Evolutionary conservation across 2,888 invertebrate genomes (phyloP), one percentile per base, ranked within the genome.

Genomic region (Hyposoter didymator): DNA sequence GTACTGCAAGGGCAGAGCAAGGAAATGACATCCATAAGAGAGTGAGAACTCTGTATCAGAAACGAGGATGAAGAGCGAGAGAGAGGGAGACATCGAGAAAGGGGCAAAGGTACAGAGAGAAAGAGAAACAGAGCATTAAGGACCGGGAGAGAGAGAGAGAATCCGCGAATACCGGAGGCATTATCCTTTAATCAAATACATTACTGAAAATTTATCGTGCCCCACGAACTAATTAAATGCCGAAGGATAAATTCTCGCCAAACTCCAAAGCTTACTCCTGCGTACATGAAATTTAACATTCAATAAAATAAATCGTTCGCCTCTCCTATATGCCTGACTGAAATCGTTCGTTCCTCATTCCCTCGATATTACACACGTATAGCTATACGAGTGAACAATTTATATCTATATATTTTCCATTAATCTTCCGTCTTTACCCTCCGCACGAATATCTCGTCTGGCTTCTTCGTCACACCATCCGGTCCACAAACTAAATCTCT

Each of bases 131-230:
- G 75, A 73, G 82, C 28, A 69, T 85, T 84, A 88, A 83, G 88
- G 84, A 87, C 87, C 88, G 88, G 74, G 70, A 64, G 85, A 86
- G 69, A 72, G 85, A 84, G 84, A 45, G 59, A 75, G 83, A 67
- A 78, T 52, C 69, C 78, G 81, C 79, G 86, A 86, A 91, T 91
- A 91, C 91, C 90, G 89, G 91, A 91, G 91, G 93, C 92, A 93
- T 93, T 93, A 93, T 93, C 93, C 93, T 93, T 93, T 93, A 93
- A 93, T 93, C 93, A 93, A 93, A 93, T 93, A 93, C 93, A 93
- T 93, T 93, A 93, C 92, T 89, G 91, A 92, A 92, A 93, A 93
- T 93, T 93, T 93, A 93, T 93, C 92, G 93, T 91, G 90, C 90
- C 89, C 91, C 91, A 92, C 91, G 92, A 93, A 93, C 93, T 93